Percentiles rank a stretch among this genome's conserved stretches.
Conservation (phyloP, 2,113 vertebrate genomes). For the Phalacrocorax pelagicus region DNA sequence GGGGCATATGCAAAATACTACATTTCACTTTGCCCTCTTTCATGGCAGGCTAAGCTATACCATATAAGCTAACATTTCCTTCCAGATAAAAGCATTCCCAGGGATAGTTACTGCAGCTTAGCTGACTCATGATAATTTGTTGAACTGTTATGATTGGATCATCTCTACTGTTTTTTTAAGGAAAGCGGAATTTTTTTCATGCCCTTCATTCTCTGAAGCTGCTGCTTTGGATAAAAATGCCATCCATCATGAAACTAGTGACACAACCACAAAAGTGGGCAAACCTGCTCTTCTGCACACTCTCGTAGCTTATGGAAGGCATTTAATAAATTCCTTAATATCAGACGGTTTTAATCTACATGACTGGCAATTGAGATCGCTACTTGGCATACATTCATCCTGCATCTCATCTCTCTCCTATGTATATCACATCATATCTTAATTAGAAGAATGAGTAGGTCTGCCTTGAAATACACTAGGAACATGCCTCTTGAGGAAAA, state of each 20-base stretch:
- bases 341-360: conserved; percentile 16
- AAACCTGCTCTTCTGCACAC: not conserved
- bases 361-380: conserved; percentile 15
- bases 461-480: not conserved
- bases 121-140: conserved; percentile 46
- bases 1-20: not conserved
- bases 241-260: conserved; percentile 8
- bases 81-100: not conserved
- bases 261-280: not conserved
- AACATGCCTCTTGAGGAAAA: not conserved
- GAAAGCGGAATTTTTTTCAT: not conserved
- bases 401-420: conserved; percentile 29
- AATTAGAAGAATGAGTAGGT: conserved; percentile 54
- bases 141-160: conserved; percentile 6
- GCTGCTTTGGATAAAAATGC: not conserved
- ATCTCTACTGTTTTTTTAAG: not conserved
- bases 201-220: not conserved
- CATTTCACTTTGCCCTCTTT: not conserved
- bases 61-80: not conserved
- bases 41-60: not conserved
- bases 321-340: conserved; percentile 53
- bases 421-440: conserved; percentile 31
- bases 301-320: not conserved
- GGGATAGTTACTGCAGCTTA: not conserved
- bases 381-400: conserved; percentile 39